These are phyloP conservation scores for Scaptomyza hsui DNA, from an alignment of 1,140 invertebrate genomes.

Conservation along the genomic window DNA sequence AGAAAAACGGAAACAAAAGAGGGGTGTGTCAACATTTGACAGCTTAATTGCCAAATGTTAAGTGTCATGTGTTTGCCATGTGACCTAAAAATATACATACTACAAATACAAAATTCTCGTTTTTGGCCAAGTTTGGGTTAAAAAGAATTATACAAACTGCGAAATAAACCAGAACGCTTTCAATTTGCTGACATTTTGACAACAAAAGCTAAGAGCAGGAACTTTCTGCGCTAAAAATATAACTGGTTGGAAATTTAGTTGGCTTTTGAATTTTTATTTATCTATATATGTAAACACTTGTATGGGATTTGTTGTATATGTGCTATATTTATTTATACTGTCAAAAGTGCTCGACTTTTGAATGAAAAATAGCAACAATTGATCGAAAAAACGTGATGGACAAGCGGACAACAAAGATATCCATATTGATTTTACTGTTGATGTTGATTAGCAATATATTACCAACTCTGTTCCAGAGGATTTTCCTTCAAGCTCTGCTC, in stretches of 20 bases:
- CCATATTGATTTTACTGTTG: neutral
- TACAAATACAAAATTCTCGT: slow-evolving; percentile 10
- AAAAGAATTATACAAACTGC: slow-evolving; percentile 12
- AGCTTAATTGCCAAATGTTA: slow-evolving; percentile 56
- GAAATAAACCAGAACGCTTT: slow-evolving; percentile 10
- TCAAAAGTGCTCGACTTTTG: neutral
- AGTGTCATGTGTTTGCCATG: slow-evolving; percentile 37
- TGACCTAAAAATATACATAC: slow-evolving; percentile 46
- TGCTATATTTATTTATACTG: neutral
- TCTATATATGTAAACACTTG: neutral
- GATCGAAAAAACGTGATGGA: neutral
- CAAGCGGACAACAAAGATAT: neutral
- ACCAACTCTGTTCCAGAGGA: too few species aligned
- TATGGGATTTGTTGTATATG: neutral
- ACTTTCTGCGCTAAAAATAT: neutral
- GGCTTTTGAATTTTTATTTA: slow-evolving; percentile 6
- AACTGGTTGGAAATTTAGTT: neutral
- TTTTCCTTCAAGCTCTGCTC: neutral
- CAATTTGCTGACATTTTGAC: slow-evolving; percentile 27
- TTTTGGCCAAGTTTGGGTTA: slow-evolving; percentile 9
- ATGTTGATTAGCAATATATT: neutral
- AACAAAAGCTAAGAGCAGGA: neutral
- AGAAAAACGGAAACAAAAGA: neutral
- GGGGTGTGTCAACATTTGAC: slow-evolving; percentile 41
- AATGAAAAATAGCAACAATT: neutral